Percentiles rank a stretch among this genome's conserved stretches.
Conservation (phyloP, 2,888 invertebrate species). For the Neria commutata region DNA sequence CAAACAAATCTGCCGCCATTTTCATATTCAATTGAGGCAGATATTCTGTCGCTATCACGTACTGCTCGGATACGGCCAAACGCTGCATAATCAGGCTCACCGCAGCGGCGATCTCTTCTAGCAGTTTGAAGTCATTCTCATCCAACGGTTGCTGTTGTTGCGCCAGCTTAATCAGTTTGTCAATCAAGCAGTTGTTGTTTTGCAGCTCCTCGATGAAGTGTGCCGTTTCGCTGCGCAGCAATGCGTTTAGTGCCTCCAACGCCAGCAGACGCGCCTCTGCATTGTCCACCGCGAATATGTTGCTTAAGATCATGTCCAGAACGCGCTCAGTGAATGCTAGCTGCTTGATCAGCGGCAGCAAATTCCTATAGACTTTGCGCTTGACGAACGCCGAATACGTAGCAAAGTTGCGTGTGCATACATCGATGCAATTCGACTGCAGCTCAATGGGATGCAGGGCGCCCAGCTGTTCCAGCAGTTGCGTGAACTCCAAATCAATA, state of each 20-base stretch:
- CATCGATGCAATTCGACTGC: slow-evolving; percentile 51
- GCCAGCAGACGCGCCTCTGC: slow-evolving; percentile 41
- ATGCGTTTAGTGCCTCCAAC: slow-evolving; percentile 49
- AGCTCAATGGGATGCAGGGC: slow-evolving; percentile 52
- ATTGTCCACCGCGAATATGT: slow-evolving; percentile 39
- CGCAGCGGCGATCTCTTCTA: slow-evolving; percentile 60
- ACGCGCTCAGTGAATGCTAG: slow-evolving; percentile 51
- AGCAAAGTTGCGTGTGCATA: slow-evolving; percentile 46
- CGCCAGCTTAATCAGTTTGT: slow-evolving; percentile 58
- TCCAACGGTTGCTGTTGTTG: slow-evolving; percentile 27
- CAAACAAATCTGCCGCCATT: slow-evolving; percentile 49
- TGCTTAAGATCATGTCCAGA: slow-evolving; percentile 47
- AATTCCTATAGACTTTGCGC: slow-evolving; percentile 49
- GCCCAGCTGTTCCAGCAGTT: slow-evolving; percentile 43
- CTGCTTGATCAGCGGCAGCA: slow-evolving; percentile 49
- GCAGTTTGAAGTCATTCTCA: slow-evolving; percentile 38
- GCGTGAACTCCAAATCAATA: slow-evolving; percentile 47
- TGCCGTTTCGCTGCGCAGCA: slow-evolving; percentile 42
- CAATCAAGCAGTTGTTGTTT: slow-evolving; percentile 60
- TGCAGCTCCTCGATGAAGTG: slow-evolving; percentile 61
- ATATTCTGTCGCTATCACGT: slow-evolving; percentile 60
- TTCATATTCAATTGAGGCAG: slow-evolving; percentile 51
- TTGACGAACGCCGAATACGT: slow-evolving; percentile 47
- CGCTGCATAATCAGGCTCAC: slow-evolving; percentile 62
- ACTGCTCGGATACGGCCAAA: slow-evolving; percentile 61